Evolutionary conservation across 2,888 invertebrate genomes (phyloP), one percentile per base, ranked within the genome.

Genomic region (Lampropteryx suffumata): DNA sequence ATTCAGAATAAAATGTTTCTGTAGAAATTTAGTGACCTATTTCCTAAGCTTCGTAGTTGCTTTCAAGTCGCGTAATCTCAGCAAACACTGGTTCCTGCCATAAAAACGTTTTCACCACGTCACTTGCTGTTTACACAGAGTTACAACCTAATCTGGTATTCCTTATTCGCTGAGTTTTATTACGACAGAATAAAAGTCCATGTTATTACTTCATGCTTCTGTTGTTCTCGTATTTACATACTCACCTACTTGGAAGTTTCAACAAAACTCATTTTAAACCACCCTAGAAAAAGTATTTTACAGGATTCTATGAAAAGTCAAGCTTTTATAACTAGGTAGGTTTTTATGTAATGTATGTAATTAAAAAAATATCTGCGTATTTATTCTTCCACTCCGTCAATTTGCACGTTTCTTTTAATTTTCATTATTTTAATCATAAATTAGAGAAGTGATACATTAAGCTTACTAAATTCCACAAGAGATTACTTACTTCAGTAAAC

Each of bases 121-220:
- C 39, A 44, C 48, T 30, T 28, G 44, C 33, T 48, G 53, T 53
- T 49, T 41, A 43, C 37, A 14, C 28, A 41, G 24, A 39, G 34
- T 29, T 51, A 47, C 43, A 43, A 47, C 52, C 47, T 52, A 42
- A 47, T 47, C 52, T 39, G 48, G 43, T 41, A 43, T 52, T 52
- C 43, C 47, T 53, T 29, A 26, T 44, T 48, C 44, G 48, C 48
- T 32, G 48, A 40, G 47, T 53, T 53, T 44, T 53, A 53, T 53
- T 51, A 39, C n/a, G 29, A 34, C 32, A 33, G 17, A 13, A 5
- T 11, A 47, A 47, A 41, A 27, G 37, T 41, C 13, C 28, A 28
- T 36, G n/a, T 27, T 46, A 42, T 36, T 35, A 41, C 36, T 41
- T 13, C 30, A 21, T 36, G 41, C 34, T 34, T 27, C 27, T 27